Conservation (phyloP, 2,113 vertebrate species). For the Chitala chitala region DNA sequence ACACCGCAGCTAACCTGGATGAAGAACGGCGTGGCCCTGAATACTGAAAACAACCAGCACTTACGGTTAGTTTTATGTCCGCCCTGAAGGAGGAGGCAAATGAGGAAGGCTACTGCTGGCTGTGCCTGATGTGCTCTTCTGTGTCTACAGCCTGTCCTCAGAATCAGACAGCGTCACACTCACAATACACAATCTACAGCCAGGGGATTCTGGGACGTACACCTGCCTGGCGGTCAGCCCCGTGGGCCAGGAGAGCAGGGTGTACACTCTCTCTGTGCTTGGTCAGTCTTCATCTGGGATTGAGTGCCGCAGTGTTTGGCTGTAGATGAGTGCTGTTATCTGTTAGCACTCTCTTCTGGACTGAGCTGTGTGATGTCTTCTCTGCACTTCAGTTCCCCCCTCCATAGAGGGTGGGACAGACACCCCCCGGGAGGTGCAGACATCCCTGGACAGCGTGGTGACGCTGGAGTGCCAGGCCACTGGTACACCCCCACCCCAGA, state of each 20-base stretch:
- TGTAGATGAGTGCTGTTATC: background rate
- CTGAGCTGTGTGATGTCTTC: background rate
- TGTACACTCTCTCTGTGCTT: conserved; percentile 69
- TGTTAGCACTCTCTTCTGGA: background rate
- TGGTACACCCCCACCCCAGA: conserved; percentile 66
- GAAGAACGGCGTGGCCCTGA: conserved; percentile 71
- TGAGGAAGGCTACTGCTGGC: background rate
- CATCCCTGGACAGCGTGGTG: conserved; percentile 56
- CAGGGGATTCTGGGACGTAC: conserved; percentile 73
- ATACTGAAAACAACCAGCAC: conserved; percentile 37
- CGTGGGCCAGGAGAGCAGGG: conserved; percentile 68
- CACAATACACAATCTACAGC: conserved; percentile 61
- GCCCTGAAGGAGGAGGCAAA: too few relatives aligned
- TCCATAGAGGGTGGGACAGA: conserved; percentile 49
- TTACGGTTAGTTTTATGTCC: conserved; percentile 45
- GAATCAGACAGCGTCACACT: conserved; percentile 69
- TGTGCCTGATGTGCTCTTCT: background rate
- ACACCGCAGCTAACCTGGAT: conserved; percentile 72
- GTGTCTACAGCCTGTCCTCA: conserved; percentile 57
- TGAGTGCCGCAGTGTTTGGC: background rate
- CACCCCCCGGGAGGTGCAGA: conserved; percentile 52
- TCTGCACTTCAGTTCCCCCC: conserved; percentile 66
- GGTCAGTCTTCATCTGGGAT: conserved; percentile 55
- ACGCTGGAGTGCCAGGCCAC: conserved; percentile 68
- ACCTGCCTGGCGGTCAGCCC: conserved; percentile 73